Base-by-base conservation (phyloP, 1,140 invertebrate species). In the Sinella curviseta region DNA sequence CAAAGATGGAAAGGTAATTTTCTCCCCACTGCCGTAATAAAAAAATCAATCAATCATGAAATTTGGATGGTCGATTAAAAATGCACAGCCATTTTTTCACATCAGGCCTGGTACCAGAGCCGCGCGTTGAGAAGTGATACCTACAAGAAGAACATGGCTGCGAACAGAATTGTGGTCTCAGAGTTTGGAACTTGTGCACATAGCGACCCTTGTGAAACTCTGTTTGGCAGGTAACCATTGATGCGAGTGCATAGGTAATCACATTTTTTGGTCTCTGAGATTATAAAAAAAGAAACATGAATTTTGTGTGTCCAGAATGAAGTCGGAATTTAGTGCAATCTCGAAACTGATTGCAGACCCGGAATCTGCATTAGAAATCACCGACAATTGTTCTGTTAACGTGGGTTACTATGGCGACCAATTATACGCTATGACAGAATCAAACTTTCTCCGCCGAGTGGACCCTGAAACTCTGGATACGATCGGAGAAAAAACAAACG, bases 351-450 rank as follows among this genome's bases (percentile, higher is more conserved):
- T n/a, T n/a, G n/a, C n/a, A n/a, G n/a, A 77, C n/a, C n/a, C n/a
- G n/a, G n/a, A 60, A 35, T 60, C n/a, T 24, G 20, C 1, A 74
- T n/a, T 24, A 1, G 74, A 84, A 1, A 79, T 82, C 30, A 86
- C 84, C 1, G 88, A 88, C 77, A 88, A 88, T 80, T 86, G 85
- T 39, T 76, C 77, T 16, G 86, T 88, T 0, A 87, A 86, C 26
- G 80, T 87, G 1, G 84, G 82, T 17, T 84, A 83, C 60, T 84
- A 85, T 76, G 85, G 85, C 2, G 86, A 88, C 81, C 82, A 86
- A 54, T 74, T 89, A 0, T 89, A 87, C 76, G 88, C 88, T 20
- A 83, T 86, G 39, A 88, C 88, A 1, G 89, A 89, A 81, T 85
- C 86, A 0, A 84, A 83, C 54, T 80, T 81, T 14, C 85, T 89